A percentile compares a stretch with the other conserved stretches of the same genome.
phyloP scores from a whole-genome alignment of 2,113 vertebrate species.

The Sorex fumeus region DNA sequence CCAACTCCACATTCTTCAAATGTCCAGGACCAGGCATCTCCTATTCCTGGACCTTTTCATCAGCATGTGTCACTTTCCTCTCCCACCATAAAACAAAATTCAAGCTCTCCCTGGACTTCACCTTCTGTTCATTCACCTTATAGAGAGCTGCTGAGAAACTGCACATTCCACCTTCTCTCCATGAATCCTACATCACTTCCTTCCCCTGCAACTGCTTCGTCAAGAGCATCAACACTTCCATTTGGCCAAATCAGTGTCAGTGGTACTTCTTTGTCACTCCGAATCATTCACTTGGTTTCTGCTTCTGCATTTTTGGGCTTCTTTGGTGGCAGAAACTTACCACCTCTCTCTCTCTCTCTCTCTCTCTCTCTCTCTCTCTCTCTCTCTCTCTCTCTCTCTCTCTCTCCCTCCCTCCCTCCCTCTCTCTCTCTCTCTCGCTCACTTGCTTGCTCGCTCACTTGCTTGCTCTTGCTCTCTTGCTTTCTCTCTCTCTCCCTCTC shows the following conservation, averaged over 20 bases:
- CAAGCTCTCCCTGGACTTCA: background rate
- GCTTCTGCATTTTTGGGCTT: background rate
- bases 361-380: too few species aligned
- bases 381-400: too few species aligned
- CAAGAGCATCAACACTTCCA: background rate
- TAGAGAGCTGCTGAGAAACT: background rate
- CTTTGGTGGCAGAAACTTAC: background rate
- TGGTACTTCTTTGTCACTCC: background rate
- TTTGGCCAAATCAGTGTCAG: background rate
- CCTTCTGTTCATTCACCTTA: background rate
- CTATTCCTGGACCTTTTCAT: background rate
- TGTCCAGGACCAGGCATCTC: background rate
- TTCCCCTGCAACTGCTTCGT: background rate
- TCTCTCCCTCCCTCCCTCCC: too few species aligned
- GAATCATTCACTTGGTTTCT: too few species aligned
- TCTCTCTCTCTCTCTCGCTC: too few species aligned
- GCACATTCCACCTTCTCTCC: background rate
- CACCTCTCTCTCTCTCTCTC: too few species aligned
- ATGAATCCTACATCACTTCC: background rate
- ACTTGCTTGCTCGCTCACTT: too few species aligned
- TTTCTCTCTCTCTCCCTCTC: too few species aligned
- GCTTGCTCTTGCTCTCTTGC: too few species aligned
- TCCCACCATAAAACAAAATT: background rate
- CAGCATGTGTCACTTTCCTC: background rate
- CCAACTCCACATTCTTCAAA: background rate